phyloP scores from a whole-genome alignment of 2,888 invertebrate species.

The Sylvicola fuscatus region DNA sequence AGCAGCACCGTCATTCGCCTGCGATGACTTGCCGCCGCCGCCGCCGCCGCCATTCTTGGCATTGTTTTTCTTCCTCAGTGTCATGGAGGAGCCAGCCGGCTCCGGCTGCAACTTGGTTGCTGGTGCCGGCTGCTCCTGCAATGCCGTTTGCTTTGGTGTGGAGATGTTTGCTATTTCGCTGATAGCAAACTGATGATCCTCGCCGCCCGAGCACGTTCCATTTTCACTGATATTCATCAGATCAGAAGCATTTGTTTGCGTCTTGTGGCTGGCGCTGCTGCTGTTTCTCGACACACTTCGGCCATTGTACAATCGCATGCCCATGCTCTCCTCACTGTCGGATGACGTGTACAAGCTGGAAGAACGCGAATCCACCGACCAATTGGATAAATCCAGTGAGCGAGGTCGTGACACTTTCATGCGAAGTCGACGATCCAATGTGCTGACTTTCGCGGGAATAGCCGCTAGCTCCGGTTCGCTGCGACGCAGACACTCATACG shows the following conservation, averaged over 20 bases:
- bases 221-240: slow-evolving; percentile 32
- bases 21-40: no score
- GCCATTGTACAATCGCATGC: slow-evolving; percentile 25
- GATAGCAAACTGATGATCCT: slow-evolving; percentile 15
- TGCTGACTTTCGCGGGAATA: slow-evolving; percentile 63
- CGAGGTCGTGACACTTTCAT: slow-evolving; percentile 68
- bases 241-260: slow-evolving; percentile 25
- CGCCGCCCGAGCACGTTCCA: slow-evolving; percentile 12
- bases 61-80: slow-evolving; percentile 15
- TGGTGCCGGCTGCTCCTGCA: slow-evolving; percentile 18
- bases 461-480: slow-evolving; percentile 72
- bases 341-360: slow-evolving; percentile 66
- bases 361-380: slow-evolving; percentile 72
- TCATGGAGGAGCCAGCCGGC: slow-evolving; percentile 10
- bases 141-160: slow-evolving; percentile 14
- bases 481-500: slow-evolving; percentile 53
- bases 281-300: slow-evolving; percentile 54
- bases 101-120: slow-evolving; percentile 9
- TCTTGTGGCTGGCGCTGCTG: slow-evolving; percentile 50
- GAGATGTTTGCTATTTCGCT: slow-evolving; percentile 10
- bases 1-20: slow-evolving; percentile 27
- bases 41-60: slow-evolving; percentile 20
- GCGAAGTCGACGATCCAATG: slow-evolving; percentile 55
- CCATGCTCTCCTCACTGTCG: slow-evolving; percentile 71
- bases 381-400: slow-evolving; percentile 65